Percentiles rank a stretch among this genome's conserved stretches.
Evolutionary conservation across 2,888 invertebrate species (phyloP).

Genomic region (Spilosoma lubricipeda): DNA sequence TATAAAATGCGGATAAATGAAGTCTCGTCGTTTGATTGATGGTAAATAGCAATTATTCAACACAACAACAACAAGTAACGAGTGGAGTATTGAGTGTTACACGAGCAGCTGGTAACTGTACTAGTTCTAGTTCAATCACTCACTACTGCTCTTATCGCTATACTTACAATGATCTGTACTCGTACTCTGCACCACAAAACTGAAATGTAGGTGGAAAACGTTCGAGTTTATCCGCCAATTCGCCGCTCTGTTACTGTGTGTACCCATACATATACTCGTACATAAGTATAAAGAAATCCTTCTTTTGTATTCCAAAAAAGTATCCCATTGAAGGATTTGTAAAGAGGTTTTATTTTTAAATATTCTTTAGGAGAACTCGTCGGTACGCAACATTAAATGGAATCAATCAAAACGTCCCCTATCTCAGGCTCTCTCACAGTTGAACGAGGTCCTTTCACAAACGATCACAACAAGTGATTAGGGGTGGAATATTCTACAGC

Average conservation of each 20-base stretch:
- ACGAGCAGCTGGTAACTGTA: not conserved
- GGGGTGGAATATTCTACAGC: slow-evolving; percentile 8
- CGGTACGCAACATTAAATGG: not conserved
- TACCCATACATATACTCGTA: not conserved
- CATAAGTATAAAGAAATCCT: not conserved
- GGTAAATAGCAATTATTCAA: not conserved
- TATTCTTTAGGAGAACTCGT: not conserved
- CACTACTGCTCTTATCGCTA: not conserved
- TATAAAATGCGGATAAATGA: not conserved
- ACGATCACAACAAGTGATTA: slow-evolving; percentile 7
- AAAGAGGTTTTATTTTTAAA: not conserved
- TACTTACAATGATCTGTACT: not conserved
- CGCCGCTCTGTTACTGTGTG: not conserved
- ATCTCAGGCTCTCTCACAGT: not conserved
- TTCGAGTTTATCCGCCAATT: not conserved
- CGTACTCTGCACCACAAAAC: not conserved
- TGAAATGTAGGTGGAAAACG: not conserved
- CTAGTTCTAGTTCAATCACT: no score
- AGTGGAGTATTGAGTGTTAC: not conserved
- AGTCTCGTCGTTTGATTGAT: not conserved
- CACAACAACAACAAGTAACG: not conserved
- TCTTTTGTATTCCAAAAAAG: not conserved
- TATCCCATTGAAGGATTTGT: not conserved
- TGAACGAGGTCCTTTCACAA: slow-evolving; percentile 4
- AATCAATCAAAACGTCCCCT: slow-evolving; percentile 8